Base-by-base conservation (phyloP, 2,113 vertebrate species). In the Entomyzon cyanotis region DNA sequence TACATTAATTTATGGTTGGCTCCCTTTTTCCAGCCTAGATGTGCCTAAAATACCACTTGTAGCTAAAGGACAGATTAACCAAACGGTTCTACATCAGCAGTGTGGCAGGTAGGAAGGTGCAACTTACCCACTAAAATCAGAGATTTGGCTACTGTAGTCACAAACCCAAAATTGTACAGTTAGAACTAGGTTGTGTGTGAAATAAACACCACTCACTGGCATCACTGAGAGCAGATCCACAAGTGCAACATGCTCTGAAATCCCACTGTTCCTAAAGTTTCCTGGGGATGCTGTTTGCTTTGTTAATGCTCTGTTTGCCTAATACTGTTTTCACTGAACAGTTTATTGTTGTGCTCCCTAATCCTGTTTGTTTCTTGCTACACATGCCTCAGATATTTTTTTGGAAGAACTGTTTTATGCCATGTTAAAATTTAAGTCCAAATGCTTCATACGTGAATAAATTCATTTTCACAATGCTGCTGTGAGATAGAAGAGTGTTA, bases 21-120 rank as follows among this genome's bases (percentile, higher is more conserved):
- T 91, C 70, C 80, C 25, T 84, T 81, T 87, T 83, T 71, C 25
- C 63, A 77, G 41, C n/a, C 22, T 16, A 58, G 44, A 10, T 78
- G 25, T 76, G 27, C 44, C 41, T n/a, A 49, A 75, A 20, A 52
- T 52, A 27, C 76, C 39, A 70, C 50, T 92, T 70, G 2, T 50
- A 62, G 46, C 56, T 82, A 56, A 87, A 87, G 12, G 75, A 7
- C 31, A 80, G 20, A 39, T 78, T 41, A 90, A 62, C 79, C 68
- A 76, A 73, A 49, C 16, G 0, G 0, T 75, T 75, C 52, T 49
- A 6, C 5, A 1, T 64, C 49, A 68, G n/a, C 58, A 60, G n/a
- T 6, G 22, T 46, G 71, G 28, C 84, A 79, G 53, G 80, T 65
- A 68, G 67, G 71, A 52, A 35, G 33, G 44, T 56, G 53, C 7